Base-by-base conservation (phyloP, 2,888 invertebrate species). In the Flexamia atlantica region DNA sequence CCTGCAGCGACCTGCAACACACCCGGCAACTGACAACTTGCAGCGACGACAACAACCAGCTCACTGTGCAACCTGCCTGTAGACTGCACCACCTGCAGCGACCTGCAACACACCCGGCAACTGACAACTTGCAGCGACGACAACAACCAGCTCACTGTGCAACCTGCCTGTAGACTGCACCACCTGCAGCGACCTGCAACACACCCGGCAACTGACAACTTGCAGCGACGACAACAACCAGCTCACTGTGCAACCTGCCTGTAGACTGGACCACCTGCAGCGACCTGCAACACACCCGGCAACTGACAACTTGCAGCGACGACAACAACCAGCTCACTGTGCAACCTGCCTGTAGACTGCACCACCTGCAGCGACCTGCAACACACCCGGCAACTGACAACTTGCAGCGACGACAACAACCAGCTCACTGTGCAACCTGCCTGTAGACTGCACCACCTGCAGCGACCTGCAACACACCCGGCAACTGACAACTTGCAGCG, bases 301-400 rank as follows among this genome's bases (percentile, higher is more conserved):
- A 36, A 36, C 36, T n/a, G n/a, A n/a, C n/a, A n/a, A n/a, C n/a
- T n/a, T n/a, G n/a, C n/a, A n/a, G n/a, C n/a, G n/a, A n/a, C n/a
- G n/a, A n/a, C n/a, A n/a, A n/a, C n/a, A n/a, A 96, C 89, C 86
- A 97, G 91, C 0, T 90, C 74, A 95, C 94, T 96, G 90, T 95
- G 95, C 4, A 90, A 92, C 23, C 91, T 91, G 0, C 96, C 96
- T 17, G 93, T 92, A 88, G 94, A 93, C 88, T 94, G 90, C 90
- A 93, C 94, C 3, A 97, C 93, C 90, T 97, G 95, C 86, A 97
- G 92, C 0, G 97, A 95, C 88, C 97, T 96, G 90, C 0, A 88
- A 89, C 82, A 88, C 89, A 95, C 96, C 90, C 20, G 95, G 4
- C 46, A 9, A 46, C 90, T 92, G 90, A 93, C 94, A 2, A 97